phyloP scores from a whole-genome alignment of 2,113 vertebrate species.

The Lasiurus borealis region DNA sequence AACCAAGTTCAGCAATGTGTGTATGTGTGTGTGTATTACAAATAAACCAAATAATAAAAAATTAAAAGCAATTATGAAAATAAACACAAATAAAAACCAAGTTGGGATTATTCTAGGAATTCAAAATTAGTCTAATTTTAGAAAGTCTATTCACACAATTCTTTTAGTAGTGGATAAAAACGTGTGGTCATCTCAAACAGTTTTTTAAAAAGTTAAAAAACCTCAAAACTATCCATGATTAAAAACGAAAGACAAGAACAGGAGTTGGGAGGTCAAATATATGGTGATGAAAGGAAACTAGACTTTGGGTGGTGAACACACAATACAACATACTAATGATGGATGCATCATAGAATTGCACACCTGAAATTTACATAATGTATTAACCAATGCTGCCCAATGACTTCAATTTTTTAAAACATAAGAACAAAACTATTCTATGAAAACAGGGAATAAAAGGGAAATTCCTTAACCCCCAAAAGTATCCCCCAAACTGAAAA shows the following conservation, averaged over 20 bases:
- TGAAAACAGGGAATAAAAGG: slow-evolving; percentile 24
- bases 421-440: slow-evolving; percentile 19
- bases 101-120: neutral
- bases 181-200: neutral
- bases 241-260: neutral
- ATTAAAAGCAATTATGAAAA: neutral
- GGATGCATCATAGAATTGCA: neutral
- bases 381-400: neutral
- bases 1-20: neutral
- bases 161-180: neutral
- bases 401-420: neutral
- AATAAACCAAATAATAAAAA: neutral
- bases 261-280: too few species aligned
- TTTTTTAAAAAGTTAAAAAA: neutral
- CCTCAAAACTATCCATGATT: neutral
- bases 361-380: neutral
- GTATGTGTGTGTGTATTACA: neutral
- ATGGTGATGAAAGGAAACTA: neutral
- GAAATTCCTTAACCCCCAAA: slow-evolving; percentile 27
- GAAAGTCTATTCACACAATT: neutral
- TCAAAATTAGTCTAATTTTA: slow-evolving; percentile 13
- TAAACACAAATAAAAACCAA: neutral
- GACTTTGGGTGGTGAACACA: neutral
- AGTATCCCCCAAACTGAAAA: neutral
- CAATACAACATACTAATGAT: neutral